Conservation (phyloP, 1,140 invertebrate genomes). For the Drusus annulatus region DNA sequence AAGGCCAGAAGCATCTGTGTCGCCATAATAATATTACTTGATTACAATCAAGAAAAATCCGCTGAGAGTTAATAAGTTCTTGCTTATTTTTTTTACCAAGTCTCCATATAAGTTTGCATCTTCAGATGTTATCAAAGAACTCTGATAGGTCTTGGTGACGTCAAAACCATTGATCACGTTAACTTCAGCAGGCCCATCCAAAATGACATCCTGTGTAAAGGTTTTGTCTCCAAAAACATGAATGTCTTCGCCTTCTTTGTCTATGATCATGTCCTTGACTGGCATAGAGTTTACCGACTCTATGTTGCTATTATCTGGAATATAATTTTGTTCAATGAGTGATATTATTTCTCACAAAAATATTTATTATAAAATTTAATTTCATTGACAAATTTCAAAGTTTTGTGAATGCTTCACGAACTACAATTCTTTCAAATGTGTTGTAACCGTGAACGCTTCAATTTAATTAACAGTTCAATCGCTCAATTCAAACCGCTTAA, state of each 20-base stretch:
- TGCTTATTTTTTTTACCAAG: conserved; percentile 55
- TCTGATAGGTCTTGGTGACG: conserved; percentile 52
- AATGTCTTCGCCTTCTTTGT: conserved; percentile 51
- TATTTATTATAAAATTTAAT: too few species aligned
- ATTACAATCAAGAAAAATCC: background rate
- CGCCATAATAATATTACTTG: background rate
- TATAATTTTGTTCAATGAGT: too few species aligned
- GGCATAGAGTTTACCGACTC: conserved; percentile 60
- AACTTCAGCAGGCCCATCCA: conserved; percentile 56
- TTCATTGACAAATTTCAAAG: too few species aligned
- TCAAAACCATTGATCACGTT: conserved; percentile 57
- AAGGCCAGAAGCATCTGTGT: too few species aligned
- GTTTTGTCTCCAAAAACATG: conserved; percentile 59
- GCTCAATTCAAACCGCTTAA: too few species aligned
- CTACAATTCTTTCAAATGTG: too few species aligned
- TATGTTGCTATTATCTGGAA: conserved; percentile 17
- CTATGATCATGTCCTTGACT: conserved; percentile 59
- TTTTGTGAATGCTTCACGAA: too few species aligned
- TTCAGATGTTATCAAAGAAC: conserved; percentile 59
- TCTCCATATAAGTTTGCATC: conserved; percentile 60
- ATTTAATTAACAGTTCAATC: too few species aligned
- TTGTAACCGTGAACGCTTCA: too few species aligned
- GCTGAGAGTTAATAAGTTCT: background rate
- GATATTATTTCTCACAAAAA: too few species aligned
- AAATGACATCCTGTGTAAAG: conserved; percentile 58